Evolutionary conservation across 2,113 vertebrate species (phyloP).

Genomic region (Pyxicephalus adspersus): DNA sequence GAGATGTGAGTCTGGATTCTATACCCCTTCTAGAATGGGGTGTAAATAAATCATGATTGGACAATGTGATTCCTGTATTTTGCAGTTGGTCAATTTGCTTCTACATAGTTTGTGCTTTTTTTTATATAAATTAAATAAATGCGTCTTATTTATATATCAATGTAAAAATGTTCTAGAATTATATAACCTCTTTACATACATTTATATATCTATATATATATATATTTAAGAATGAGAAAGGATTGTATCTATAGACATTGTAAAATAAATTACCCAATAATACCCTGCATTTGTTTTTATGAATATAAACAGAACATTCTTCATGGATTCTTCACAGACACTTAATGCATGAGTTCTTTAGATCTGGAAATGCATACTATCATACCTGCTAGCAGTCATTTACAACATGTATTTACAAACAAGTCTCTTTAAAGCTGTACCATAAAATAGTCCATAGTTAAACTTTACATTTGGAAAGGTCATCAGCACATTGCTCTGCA

Average conservation of each 20-base stretch:
- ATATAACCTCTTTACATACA: constrained; percentile 61
- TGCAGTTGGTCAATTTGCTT: constrained; percentile 59
- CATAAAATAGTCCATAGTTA: constrained; percentile 76
- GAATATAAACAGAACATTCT: constrained; percentile 77
- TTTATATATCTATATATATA: constrained; percentile 63
- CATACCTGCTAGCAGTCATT: constrained; percentile 96
- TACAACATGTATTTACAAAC: constrained; percentile 96
- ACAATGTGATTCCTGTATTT: constrained; percentile 62
- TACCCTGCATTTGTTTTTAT: constrained; percentile 65
- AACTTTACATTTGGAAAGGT: constrained; percentile 41
- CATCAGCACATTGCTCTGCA: constrained; percentile 42
- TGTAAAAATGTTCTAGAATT: constrained; percentile 66
- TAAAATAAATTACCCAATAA: constrained; percentile 73
- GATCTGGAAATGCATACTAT: constrained; percentile 89
- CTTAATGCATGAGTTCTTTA: constrained; percentile 88
- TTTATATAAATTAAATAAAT: constrained; percentile 64
- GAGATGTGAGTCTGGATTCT: constrained; percentile 26
- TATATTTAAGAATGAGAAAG: constrained; percentile 70
- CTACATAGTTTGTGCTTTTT: constrained; percentile 77
- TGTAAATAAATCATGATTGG: constrained; percentile 61
- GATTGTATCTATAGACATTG: constrained; percentile 71
- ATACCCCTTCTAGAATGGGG: constrained; percentile 24
- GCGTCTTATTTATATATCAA: constrained; percentile 60
- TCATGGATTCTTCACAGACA: constrained; percentile 88
- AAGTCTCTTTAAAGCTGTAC: constrained; percentile 84